Base-by-base conservation (phyloP, 2,888 invertebrate species). In the Morpho achilles region DNA sequence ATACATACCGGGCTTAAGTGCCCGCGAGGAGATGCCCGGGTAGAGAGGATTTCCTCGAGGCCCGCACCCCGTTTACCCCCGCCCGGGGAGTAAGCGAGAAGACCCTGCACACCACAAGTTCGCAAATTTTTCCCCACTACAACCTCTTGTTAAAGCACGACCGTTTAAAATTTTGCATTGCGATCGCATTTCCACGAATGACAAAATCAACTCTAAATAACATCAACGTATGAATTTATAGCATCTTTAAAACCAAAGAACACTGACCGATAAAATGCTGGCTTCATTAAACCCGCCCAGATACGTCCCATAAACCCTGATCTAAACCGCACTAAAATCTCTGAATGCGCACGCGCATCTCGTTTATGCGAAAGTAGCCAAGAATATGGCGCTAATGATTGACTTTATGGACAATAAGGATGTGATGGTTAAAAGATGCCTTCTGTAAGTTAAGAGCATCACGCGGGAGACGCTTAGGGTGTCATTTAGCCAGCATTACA, bases 271-370 rank as follows among this genome's bases (percentile, higher is more conserved):
- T 62, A 59, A 59, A 62, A 52, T 44, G 54, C 50, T 45, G 57
- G 60, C 62, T 62, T 60, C 62, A 62, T 62, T 62, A 60, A 60
- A 62, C 40, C 52, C 58, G 50, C 57, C 60, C 58, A 55, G 63
- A 58, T 66, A 64, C 64, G 57, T 53, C 59, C 64, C 53, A 58
- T 71, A 66, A 72, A 74, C 67, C 64, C 61, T 57, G 67, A 58
- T 67, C 64, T 70, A 71, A 69, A 70, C 68, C 69, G 65, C 67
- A 67, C 69, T 73, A 62, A 56, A 62, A 59, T 52, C 60, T 55
- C 44, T 52, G 53, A 53, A 43, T 65, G 72, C 66, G 70, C 67
- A 66, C 63, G 67, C 70, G 70, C 68, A 68, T 58, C 65, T 67
- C 67, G 65, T 68, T 57, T 62, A 68, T 66, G 61, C 58, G 55